Percentiles rank a stretch among this genome's conserved stretches.
phyloP scores from a whole-genome alignment of 92 coral and sea anemone genomes.

The Pocillopora grandis region DNA sequence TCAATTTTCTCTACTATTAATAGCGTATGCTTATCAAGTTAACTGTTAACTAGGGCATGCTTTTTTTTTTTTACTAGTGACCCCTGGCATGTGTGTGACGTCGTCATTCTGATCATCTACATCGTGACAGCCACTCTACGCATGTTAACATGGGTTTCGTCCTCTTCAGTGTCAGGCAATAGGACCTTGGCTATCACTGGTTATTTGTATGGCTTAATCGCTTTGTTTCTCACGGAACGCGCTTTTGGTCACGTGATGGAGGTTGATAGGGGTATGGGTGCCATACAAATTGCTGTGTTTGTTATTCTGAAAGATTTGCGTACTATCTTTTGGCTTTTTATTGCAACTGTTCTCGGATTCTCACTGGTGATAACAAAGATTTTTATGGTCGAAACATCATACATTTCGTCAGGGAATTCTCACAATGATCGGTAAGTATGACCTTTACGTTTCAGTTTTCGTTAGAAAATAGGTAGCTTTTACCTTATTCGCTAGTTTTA shows the following conservation, averaged over 20 bases:
- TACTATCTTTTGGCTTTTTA: slow-evolving; percentile 40
- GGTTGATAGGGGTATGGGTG: slow-evolving; percentile 33
- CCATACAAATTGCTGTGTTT: slow-evolving; percentile 53
- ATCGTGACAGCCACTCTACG: slow-evolving; percentile 13
- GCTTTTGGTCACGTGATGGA: slow-evolving; percentile 63
- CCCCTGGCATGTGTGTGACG: slow-evolving; percentile 49
- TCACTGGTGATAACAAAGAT: slow-evolving; percentile 48
- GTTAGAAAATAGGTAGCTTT: no score
- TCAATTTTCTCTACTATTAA: no score
- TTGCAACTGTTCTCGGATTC: slow-evolving; percentile 42
- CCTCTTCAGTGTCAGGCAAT: slow-evolving; percentile 24
- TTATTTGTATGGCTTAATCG: slow-evolving; percentile 48
- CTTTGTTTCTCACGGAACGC: slow-evolving; percentile 46
- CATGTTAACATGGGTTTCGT: slow-evolving; percentile 27
- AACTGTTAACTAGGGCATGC: neutral
- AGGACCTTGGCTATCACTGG: slow-evolving; percentile 42
- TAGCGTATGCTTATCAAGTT: no score
- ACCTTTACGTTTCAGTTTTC: no score
- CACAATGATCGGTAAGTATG: neutral
- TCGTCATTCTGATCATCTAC: slow-evolving; percentile 29
- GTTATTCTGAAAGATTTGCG: slow-evolving; percentile 31
- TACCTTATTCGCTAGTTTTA: no score
- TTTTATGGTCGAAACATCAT: slow-evolving; percentile 27
- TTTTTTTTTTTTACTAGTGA: slow-evolving; percentile 30
- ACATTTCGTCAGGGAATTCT: neutral